Percentiles rank a stretch among this genome's conserved stretches.
These are phyloP conservation scores for Himalopsyche anomala DNA, from an alignment of 2,888 invertebrate species.

Conservation along the genomic window DNA sequence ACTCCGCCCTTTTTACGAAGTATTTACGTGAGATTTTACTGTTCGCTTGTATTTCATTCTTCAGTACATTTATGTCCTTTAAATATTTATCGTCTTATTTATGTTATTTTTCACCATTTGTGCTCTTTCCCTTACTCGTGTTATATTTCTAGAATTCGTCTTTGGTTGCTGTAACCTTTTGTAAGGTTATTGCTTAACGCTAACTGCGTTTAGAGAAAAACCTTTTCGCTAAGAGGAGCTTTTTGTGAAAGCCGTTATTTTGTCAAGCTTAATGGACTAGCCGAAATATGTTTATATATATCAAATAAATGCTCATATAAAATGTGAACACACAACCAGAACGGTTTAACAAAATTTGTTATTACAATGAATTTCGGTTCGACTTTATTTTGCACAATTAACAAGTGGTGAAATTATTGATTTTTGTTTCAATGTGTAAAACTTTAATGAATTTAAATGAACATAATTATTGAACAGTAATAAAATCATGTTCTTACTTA, in stretches of 20 bases:
- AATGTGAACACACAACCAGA: neutral
- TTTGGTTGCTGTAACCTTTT: constrained; percentile 47
- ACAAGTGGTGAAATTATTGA: too few relatives aligned
- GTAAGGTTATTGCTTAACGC: constrained; percentile 49
- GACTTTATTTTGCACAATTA: too few relatives aligned
- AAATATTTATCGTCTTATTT: constrained; percentile 55
- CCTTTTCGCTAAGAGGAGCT: constrained; percentile 41
- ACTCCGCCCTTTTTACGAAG: constrained; percentile 40
- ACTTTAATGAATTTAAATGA: too few relatives aligned
- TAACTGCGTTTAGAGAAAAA: constrained; percentile 55
- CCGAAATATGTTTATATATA: neutral
- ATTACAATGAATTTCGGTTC: too few relatives aligned
- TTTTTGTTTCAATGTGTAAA: too few relatives aligned
- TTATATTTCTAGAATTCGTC: constrained; percentile 8
- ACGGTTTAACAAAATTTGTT: too few relatives aligned
- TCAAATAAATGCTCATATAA: neutral
- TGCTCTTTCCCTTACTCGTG: constrained; percentile 10
- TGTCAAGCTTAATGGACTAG: constrained; percentile 30
- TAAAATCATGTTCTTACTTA: too few relatives aligned
- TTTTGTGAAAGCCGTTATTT: constrained; percentile 14
- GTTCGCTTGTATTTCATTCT: constrained; percentile 52
- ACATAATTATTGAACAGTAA: too few relatives aligned
- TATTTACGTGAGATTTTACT: constrained; percentile 50
- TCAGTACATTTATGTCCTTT: constrained; percentile 57
- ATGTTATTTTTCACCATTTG: constrained; percentile 41